phyloP scores from a whole-genome alignment of 2,797 vertebrate species.

The Malacoraja senta region DNA sequence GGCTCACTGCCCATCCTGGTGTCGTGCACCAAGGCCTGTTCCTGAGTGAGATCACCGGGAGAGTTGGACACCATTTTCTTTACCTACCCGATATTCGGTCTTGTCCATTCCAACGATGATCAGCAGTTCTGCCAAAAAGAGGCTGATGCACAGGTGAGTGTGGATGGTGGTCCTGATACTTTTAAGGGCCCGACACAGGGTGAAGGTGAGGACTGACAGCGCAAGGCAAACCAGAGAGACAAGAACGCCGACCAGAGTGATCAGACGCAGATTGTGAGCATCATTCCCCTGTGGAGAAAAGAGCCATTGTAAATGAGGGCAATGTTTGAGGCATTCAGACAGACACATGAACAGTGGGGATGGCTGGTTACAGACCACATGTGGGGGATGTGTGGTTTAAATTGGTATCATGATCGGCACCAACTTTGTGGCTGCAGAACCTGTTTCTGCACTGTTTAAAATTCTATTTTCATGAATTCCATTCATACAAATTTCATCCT shows the following conservation, averaged over 20 bases:
- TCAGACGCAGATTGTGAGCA: not conserved
- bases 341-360: no score
- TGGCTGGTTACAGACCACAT: no score
- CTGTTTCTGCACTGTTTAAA: no score
- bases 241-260: constrained; percentile 1
- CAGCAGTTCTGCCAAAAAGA: constrained; percentile 25
- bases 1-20: no score
- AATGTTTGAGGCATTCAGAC: no score
- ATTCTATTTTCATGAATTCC: no score
- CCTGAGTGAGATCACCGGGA: not conserved
- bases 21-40: no score
- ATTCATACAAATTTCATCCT: no score
- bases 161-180: constrained; percentile 2
- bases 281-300: not conserved
- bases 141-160: constrained; percentile 35
- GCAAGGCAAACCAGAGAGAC: not conserved
- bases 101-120: constrained; percentile 23
- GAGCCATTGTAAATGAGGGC: no score
- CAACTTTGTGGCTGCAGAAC: no score
- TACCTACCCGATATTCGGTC: constrained; percentile 15
- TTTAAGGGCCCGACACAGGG: not conserved
- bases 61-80: not conserved
- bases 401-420: no score
- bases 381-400: no score
- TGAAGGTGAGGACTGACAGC: constrained; percentile 4